Percentiles rank a stretch among this genome's conserved stretches.
phyloP scores from a whole-genome alignment of 2,113 vertebrate genomes.

The Saguinus midas region DNA sequence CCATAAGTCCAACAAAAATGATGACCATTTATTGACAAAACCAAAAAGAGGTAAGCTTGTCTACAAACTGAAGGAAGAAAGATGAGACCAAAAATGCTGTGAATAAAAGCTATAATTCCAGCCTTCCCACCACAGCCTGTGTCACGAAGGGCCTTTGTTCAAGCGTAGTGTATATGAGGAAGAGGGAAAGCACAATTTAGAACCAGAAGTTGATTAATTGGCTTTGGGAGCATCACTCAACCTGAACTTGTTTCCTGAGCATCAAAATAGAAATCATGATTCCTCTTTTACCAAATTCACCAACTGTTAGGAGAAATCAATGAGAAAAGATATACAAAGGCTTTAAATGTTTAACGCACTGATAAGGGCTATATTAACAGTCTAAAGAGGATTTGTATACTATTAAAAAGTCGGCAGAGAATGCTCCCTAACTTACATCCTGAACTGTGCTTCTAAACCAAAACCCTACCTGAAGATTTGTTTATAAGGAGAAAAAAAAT shows the following conservation, averaged over 20 bases:
- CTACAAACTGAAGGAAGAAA: slow-evolving; percentile 33
- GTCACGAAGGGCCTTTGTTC: slow-evolving; percentile 21
- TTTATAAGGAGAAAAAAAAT: neutral
- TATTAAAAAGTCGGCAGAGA: neutral
- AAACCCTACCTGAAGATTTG: neutral
- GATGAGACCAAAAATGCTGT: neutral
- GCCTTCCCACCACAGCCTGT: neutral
- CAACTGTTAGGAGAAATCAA: neutral
- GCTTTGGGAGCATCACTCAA: neutral
- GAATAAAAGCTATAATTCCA: slow-evolving; percentile 16
- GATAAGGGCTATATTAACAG: neutral
- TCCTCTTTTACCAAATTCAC: neutral
- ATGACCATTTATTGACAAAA: slow-evolving; percentile 38
- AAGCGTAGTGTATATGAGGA: rapidly evolving
- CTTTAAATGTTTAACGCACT: slow-evolving; percentile 10
- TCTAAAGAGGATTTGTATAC: neutral
- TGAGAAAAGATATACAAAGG: neutral
- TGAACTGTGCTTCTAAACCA: neutral
- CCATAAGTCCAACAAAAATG: slow-evolving; percentile 41
- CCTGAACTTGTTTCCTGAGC: neutral
- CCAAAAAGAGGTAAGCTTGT: slow-evolving; percentile 40
- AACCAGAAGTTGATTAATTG: neutral
- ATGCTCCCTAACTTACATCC: slow-evolving; percentile 2
- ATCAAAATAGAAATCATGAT: slow-evolving; percentile 2
- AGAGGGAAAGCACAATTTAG: neutral